A percentile compares a stretch with the other conserved stretches of the same genome.
phyloP scores from a whole-genome alignment of 2,888 invertebrate species.

The Gerosis bhagava region DNA sequence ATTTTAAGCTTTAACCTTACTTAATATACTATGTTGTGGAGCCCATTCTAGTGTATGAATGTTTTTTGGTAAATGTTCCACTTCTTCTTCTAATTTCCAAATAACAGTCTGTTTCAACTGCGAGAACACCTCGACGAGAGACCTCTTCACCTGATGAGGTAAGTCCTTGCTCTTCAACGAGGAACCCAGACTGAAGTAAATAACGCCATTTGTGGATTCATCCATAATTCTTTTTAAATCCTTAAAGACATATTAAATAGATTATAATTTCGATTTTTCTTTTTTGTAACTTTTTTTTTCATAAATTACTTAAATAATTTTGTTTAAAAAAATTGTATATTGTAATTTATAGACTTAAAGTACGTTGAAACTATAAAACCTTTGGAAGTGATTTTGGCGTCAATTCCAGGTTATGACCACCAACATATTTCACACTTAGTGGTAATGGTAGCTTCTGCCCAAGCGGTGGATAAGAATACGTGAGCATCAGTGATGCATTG shows the following conservation, averaged over 20 bases:
- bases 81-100: constrained; percentile 53
- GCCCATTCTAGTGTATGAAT: constrained; percentile 62
- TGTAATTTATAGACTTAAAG: too few species aligned
- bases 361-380: too few species aligned
- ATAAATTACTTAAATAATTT: too few species aligned
- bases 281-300: too few species aligned
- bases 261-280: too few species aligned
- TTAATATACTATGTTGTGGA: constrained; percentile 59
- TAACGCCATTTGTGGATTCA: constrained; percentile 59
- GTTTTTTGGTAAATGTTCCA: constrained; percentile 43
- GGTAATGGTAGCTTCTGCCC: constrained; percentile 49
- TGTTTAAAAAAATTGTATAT: too few species aligned
- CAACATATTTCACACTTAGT: constrained; percentile 47
- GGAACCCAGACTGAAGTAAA: constrained; percentile 73
- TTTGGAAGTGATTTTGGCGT: constrained; percentile 40
- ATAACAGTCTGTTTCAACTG: constrained; percentile 64
- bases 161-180: constrained; percentile 53
- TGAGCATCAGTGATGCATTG: constrained; percentile 48
- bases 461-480: constrained; percentile 52
- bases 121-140: constrained; percentile 55
- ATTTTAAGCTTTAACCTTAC: too few species aligned
- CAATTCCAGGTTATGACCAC: constrained; percentile 49
- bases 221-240: constrained; percentile 59
- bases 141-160: constrained; percentile 46
- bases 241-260: constrained; percentile 41